phyloP scores from a whole-genome alignment of 2,888 invertebrate genomes.

The Hesperia comma region DNA sequence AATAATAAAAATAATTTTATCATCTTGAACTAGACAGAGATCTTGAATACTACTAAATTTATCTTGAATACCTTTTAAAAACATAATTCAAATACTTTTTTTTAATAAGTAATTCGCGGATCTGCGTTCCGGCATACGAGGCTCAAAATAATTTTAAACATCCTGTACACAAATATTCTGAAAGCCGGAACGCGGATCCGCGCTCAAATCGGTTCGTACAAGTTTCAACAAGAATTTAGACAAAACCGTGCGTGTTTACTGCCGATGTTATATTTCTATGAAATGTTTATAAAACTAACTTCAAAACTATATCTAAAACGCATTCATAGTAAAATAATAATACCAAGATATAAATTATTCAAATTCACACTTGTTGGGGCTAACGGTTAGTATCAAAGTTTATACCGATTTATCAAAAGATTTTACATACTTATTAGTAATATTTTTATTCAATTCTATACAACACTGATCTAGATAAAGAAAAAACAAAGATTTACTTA shows the following conservation, averaged over 20 bases:
- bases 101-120: constrained; percentile 10
- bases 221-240: constrained; percentile 32
- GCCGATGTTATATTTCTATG: too few species aligned
- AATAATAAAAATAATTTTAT: too few species aligned
- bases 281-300: too few species aligned
- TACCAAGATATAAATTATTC: constrained; percentile 14
- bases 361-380: neutral
- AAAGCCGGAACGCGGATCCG: constrained; percentile 34
- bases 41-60: too few species aligned
- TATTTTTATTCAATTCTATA: neutral
- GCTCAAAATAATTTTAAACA: constrained; percentile 20
- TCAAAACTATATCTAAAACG: too few species aligned
- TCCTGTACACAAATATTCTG: constrained; percentile 23
- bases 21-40: too few species aligned
- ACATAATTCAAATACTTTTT: constrained; percentile 2
- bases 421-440: neutral
- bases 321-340: too few species aligned
- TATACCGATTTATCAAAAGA: neutral
- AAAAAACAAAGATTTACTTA: constrained; percentile 32
- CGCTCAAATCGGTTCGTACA: constrained; percentile 34
- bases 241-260: constrained; percentile 31
- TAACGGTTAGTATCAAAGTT: neutral
- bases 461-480: neutral
- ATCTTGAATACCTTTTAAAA: constrained; percentile 4
- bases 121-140: too few species aligned